phyloP scores from a whole-genome alignment of 2,113 vertebrate species.

The Phyllostomus hastatus region DNA sequence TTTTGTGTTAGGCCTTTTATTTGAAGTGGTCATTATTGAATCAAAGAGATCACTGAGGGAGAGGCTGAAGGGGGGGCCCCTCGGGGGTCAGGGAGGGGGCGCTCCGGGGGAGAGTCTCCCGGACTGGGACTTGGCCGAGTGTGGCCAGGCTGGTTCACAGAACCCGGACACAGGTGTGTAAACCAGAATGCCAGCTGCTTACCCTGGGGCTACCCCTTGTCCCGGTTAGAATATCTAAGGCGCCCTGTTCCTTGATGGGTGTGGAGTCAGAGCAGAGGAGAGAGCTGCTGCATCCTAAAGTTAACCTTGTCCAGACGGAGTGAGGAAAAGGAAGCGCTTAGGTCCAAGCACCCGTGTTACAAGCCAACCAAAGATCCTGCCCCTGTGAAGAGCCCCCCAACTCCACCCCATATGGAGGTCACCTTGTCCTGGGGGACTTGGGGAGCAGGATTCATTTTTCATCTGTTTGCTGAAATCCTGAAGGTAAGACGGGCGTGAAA shows the following conservation, averaged over 20 bases:
- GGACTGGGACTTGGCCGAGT: fast-evolving
- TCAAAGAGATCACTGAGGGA: neutral
- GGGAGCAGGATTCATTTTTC: neutral
- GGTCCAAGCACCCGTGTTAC: too few species aligned
- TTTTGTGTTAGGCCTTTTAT: constrained; percentile 73
- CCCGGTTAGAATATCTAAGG: neutral
- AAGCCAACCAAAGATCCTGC: too few species aligned
- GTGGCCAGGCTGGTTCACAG: neutral
- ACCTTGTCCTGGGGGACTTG: fast-evolving
- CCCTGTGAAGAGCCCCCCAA: neutral
- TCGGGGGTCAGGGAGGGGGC: fast-evolving
- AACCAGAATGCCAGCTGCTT: fast-evolving
- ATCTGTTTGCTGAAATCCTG: neutral
- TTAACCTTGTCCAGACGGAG: neutral
- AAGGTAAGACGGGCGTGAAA: neutral
- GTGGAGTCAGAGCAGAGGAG: fast-evolving
- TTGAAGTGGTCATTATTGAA: constrained; percentile 21
- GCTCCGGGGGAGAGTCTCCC: too few species aligned
- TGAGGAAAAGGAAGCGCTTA: neutral
- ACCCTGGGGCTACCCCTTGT: fast-evolving
- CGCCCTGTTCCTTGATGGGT: neutral
- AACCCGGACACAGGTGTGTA: fast-evolving
- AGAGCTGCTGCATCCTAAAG: neutral
- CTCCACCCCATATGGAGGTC: fast-evolving
- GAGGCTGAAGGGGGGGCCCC: neutral